A percentile compares a stretch with the other conserved stretches of the same genome.
Conservation (phyloP, 2,888 invertebrate genomes). For the Scaptomyza reducta region DNA sequence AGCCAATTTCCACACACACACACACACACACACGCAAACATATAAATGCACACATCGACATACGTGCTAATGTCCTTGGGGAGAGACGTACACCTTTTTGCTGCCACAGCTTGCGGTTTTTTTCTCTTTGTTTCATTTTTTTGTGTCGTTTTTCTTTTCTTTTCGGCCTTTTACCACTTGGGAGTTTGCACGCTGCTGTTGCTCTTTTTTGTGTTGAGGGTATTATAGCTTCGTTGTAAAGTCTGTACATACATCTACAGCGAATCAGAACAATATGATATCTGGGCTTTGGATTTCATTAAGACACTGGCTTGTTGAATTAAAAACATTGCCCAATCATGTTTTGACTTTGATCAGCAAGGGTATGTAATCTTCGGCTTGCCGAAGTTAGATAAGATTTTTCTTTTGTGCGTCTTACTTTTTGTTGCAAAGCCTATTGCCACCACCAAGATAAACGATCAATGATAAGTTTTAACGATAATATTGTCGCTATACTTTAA, state of each 20-base stretch:
- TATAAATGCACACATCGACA: neutral
- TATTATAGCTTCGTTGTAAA: neutral
- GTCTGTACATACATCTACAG: neutral
- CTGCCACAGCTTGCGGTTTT: constrained; percentile 59
- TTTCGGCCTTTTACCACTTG: constrained; percentile 36
- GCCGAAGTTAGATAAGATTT: neutral
- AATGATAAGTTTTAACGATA: constrained; percentile 64
- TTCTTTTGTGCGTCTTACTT: neutral
- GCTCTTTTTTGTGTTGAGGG: neutral
- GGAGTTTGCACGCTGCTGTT: constrained; percentile 33
- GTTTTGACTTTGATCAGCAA: neutral
- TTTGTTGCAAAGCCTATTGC: constrained; percentile 6
- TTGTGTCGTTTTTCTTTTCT: constrained; percentile 17
- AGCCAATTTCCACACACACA: constrained; percentile 73
- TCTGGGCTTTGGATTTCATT: neutral
- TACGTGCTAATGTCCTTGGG: constrained; percentile 72
- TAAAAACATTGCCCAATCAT: neutral
- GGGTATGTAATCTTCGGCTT: neutral
- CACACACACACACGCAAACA: constrained; percentile 37
- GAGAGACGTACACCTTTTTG: constrained; percentile 71
- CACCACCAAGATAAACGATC: constrained; percentile 66
- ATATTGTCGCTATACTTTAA: constrained; percentile 38
- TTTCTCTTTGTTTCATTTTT: constrained; percentile 21
- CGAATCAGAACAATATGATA: neutral
- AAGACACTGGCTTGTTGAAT: neutral